phyloP scores from a whole-genome alignment of 1,140 invertebrate species.

The Halotydeus destructor region DNA sequence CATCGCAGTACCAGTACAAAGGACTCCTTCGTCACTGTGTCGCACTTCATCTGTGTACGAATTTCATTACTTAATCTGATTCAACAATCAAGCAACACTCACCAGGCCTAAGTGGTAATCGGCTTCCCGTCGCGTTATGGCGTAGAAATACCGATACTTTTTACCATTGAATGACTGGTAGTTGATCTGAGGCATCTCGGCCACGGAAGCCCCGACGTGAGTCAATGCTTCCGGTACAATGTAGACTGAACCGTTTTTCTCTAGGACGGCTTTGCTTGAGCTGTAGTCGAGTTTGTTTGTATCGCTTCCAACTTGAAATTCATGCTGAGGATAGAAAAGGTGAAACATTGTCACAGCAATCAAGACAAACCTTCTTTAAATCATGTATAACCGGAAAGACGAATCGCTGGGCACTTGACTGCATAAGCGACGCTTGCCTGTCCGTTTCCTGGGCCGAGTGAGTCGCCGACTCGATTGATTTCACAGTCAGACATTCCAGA shows the following conservation, averaged over 20 bases:
- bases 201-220: conserved; percentile 2
- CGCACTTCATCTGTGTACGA: too few relatives aligned
- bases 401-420: too few relatives aligned
- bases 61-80: too few relatives aligned
- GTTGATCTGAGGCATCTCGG: conserved; percentile 56
- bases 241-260: conserved; percentile 10
- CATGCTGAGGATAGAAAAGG: not conserved
- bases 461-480: not conserved
- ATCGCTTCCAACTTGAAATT: too few relatives aligned
- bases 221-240: conserved; percentile 5
- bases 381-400: conserved; percentile 7
- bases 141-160: conserved; percentile 62
- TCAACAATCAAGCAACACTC: too few relatives aligned
- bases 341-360: not conserved
- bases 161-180: conserved; percentile 40
- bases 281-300: too few relatives aligned
- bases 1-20: too few relatives aligned
- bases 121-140: conserved; percentile 34
- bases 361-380: not conserved
- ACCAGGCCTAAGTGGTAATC: too few relatives aligned
- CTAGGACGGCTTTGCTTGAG: too few relatives aligned
- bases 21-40: too few relatives aligned
- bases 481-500: conserved; percentile 4
- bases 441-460: not conserved
- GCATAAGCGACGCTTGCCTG: not conserved